Evolutionary conservation across 2,888 invertebrate genomes (phyloP).

Genomic region (Celastrina argiolus): DNA sequence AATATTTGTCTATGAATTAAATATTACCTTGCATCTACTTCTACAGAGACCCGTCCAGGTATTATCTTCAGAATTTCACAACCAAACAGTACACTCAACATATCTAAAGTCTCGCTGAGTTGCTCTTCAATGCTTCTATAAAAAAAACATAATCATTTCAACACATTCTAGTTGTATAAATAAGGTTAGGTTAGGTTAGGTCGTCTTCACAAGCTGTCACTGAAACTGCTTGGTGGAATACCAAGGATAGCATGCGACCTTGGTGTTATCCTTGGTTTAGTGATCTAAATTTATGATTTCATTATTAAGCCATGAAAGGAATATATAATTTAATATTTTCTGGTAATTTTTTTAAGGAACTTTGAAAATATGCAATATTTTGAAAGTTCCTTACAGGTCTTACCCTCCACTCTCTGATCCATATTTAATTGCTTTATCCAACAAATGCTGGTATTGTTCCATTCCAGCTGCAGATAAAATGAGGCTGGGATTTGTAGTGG

Average conservation of each 20-base stretch:
- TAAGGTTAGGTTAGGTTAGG: too few species aligned
- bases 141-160: slow-evolving; percentile 19
- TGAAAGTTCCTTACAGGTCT: too few species aligned
- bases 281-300: too few species aligned
- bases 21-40: slow-evolving; percentile 93
- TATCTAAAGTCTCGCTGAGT: slow-evolving; percentile 91
- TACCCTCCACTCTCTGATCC: slow-evolving; percentile 78
- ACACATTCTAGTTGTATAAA: too few species aligned
- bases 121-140: slow-evolving; percentile 83
- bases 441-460: slow-evolving; percentile 93
- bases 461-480: slow-evolving; percentile 96
- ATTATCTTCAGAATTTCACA: slow-evolving; percentile 98
- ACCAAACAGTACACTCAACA: slow-evolving; percentile 96
- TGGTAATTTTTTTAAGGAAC: too few species aligned
- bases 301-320: too few species aligned
- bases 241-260: too few species aligned
- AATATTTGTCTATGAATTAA: not conserved
- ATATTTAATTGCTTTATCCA: slow-evolving; percentile 93
- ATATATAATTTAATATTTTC: too few species aligned
- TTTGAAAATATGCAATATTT: too few species aligned
- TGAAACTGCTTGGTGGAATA: too few species aligned
- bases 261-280: too few species aligned
- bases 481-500: slow-evolving; percentile 98
- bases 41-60: slow-evolving; percentile 97
- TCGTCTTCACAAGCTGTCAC: too few species aligned